These are phyloP conservation scores for Actinernus sp. DNA, from an alignment of 92 coral and sea anemone species.

Conservation along the genomic window DNA sequence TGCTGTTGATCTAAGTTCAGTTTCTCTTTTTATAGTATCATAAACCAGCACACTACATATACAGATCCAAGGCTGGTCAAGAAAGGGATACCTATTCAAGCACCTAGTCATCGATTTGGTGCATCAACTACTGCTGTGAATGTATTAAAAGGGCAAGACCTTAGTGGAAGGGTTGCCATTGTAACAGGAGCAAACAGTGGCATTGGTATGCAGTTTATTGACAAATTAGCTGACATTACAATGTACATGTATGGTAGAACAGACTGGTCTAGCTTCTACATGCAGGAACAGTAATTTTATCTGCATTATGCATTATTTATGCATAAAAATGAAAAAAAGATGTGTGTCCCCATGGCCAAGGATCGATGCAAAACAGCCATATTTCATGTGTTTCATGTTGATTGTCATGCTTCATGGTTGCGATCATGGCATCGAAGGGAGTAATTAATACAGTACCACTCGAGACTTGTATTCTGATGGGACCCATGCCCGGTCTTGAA, in stretches of 20 bases:
- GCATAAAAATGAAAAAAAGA: too few relatives aligned
- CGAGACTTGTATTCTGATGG: too few relatives aligned
- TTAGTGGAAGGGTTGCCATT: slow-evolving; percentile 76
- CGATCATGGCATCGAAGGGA: too few relatives aligned
- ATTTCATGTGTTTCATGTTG: too few relatives aligned
- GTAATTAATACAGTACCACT: too few relatives aligned
- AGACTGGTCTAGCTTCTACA: neutral
- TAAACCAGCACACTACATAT: slow-evolving; percentile 63
- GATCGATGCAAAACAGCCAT: too few relatives aligned
- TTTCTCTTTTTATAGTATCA: slow-evolving; percentile 27
- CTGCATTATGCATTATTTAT: neutral
- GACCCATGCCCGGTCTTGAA: too few relatives aligned
- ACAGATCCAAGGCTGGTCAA: slow-evolving; percentile 73
- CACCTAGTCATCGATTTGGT: slow-evolving; percentile 34
- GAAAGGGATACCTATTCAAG: slow-evolving; percentile 8
- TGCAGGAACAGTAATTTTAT: neutral
- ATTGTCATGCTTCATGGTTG: too few relatives aligned
- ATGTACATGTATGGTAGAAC: too few relatives aligned
- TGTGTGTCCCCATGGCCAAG: too few relatives aligned
- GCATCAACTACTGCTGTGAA: slow-evolving; percentile 83
- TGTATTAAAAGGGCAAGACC: slow-evolving; percentile 73
- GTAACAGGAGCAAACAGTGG: slow-evolving; percentile 96
- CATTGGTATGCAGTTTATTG: slow-evolving; percentile 44
- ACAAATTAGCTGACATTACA: neutral
- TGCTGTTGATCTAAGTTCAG: too few relatives aligned